These are phyloP conservation scores for Neomonachus schauinslandi DNA, from an alignment of 2,113 vertebrate species.

Conservation along the genomic window DNA sequence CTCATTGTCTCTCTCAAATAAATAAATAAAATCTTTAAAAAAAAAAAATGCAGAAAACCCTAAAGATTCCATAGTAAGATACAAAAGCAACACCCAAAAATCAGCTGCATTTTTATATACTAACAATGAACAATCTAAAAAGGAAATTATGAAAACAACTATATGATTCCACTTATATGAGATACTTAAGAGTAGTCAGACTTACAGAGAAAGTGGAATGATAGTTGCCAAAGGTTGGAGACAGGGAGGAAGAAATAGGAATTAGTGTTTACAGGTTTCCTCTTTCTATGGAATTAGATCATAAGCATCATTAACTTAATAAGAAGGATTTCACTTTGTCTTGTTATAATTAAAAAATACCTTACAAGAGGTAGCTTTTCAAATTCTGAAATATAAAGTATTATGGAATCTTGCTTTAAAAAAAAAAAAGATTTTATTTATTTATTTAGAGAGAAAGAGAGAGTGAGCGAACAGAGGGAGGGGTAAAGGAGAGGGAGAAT, in stretches of 20 bases:
- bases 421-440: background rate
- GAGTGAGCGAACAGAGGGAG: background rate
- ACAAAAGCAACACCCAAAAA: background rate
- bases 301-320: slow-evolving; percentile 8
- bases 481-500: background rate
- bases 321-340: background rate
- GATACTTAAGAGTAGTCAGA: background rate
- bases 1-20: too few relatives aligned
- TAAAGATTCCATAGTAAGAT: background rate
- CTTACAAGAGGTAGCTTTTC: background rate
- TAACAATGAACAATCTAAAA: background rate
- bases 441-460: background rate
- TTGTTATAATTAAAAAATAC: slow-evolving; percentile 7
- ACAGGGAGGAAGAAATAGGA: background rate
- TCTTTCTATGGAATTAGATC: slow-evolving; percentile 31
- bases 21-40: too few relatives aligned
- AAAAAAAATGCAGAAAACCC: background rate
- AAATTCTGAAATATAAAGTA: slow-evolving; percentile 16
- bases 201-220: background rate
- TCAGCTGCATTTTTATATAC: background rate
- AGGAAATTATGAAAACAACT: background rate
- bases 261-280: background rate
- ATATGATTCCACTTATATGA: background rate
- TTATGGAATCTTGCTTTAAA: background rate
- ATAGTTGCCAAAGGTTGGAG: background rate